Percentiles rank a stretch among this genome's conserved stretches.
phyloP scores from a whole-genome alignment of 2,888 invertebrate genomes.

The Tuberolachnus salignus region DNA sequence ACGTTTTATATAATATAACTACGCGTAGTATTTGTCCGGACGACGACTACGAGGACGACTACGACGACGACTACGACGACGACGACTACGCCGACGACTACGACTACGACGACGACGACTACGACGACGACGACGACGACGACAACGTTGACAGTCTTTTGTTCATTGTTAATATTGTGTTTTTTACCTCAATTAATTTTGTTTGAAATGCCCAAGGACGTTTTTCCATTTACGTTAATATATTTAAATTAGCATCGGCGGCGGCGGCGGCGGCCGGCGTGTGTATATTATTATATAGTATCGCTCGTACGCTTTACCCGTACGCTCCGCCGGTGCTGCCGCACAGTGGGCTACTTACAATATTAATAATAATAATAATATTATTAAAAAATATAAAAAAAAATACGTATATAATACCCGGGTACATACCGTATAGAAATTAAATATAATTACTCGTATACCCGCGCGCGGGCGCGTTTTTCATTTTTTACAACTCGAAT shows the following conservation, averaged over 20 bases:
- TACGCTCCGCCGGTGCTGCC: too few species aligned
- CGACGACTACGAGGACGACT: background rate
- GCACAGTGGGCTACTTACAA: too few species aligned
- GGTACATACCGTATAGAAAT: too few species aligned
- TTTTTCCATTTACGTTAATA: constrained; percentile 15
- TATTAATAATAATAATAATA: too few species aligned
- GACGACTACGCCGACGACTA: background rate
- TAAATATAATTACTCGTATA: too few species aligned
- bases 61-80: background rate
- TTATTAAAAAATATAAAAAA: too few species aligned
- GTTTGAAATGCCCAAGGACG: constrained; percentile 33
- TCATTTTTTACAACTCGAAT: too few species aligned
- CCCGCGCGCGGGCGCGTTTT: too few species aligned
- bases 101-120: too few species aligned
- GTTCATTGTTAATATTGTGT: constrained; percentile 43
- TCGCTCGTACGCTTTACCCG: too few species aligned
- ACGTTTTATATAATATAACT: constrained; percentile 8
- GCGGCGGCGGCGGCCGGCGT: background rate
- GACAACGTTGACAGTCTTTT: constrained; percentile 34
- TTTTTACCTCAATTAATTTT: constrained; percentile 47
- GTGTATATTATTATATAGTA: too few species aligned
- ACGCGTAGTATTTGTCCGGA: background rate
- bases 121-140: background rate
- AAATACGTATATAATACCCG: too few species aligned
- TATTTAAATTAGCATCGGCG: constrained; percentile 18